Percentiles rank a stretch among this genome's conserved stretches.
These are phyloP conservation scores for Oeneis ivallda DNA, from an alignment of 2,888 invertebrate species.

Conservation along the genomic window DNA sequence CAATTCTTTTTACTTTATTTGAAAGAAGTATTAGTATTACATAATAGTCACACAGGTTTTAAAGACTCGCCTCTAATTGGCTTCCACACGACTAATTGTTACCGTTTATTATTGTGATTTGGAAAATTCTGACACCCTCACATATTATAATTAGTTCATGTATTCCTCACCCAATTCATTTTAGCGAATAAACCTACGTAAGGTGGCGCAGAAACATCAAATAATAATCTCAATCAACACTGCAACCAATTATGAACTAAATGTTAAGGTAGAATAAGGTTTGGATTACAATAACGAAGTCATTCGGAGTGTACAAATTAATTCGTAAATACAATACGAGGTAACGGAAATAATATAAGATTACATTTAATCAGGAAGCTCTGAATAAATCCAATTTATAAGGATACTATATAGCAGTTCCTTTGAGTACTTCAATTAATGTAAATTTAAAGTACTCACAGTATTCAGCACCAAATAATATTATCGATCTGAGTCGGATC, in stretches of 20 bases:
- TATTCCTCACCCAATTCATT: background rate
- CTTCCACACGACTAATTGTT: background rate
- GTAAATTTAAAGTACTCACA: background rate
- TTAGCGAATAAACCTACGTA: constrained; percentile 6
- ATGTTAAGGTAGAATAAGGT: background rate
- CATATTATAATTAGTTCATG: constrained; percentile 7
- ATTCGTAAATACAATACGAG: constrained; percentile 34
- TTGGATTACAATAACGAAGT: background rate
- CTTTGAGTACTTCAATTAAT: background rate
- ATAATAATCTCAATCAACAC: background rate
- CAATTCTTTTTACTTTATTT: no score
- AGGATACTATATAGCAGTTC: background rate
- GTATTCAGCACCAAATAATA: no score
- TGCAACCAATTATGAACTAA: background rate
- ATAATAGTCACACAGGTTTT: no score
- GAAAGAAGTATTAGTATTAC: no score
- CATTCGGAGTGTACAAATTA: constrained; percentile 24
- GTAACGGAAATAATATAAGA: constrained; percentile 47
- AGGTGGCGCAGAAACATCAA: constrained; percentile 3
- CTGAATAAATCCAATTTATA: constrained; percentile 55
- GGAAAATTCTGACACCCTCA: constrained; percentile 9
- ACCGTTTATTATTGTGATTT: constrained; percentile 4
- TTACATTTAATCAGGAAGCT: constrained; percentile 49
- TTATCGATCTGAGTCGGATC: no score
- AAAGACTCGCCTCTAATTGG: background rate